A percentile compares a stretch with the other conserved stretches of the same genome.
Conservation (phyloP, 2,797 vertebrate genomes). For the Tinamus major region DNA sequence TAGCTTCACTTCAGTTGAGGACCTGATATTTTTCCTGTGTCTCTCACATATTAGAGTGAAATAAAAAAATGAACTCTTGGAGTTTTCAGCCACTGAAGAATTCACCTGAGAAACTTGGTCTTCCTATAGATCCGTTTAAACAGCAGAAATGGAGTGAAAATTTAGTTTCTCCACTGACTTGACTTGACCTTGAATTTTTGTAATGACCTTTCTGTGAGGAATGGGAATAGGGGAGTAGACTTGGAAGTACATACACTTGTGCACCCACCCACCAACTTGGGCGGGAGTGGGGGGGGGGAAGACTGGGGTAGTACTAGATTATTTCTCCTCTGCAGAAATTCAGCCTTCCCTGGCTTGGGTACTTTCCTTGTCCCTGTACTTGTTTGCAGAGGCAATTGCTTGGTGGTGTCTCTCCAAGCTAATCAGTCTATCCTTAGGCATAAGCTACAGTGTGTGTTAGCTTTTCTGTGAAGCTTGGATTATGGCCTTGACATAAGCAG, state of each 20-base stretch:
- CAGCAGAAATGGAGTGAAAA: neutral
- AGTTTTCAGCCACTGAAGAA: too few relatives aligned
- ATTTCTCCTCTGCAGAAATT: neutral
- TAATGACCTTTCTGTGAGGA: neutral
- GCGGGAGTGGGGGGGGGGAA: too few relatives aligned
- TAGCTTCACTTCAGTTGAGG: too few relatives aligned
- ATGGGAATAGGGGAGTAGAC: neutral
- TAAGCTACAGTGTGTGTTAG: neutral
- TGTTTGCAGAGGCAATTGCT: neutral
- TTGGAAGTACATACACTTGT: too few relatives aligned
- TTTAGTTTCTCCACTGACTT: neutral
- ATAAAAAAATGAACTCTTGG: too few relatives aligned
- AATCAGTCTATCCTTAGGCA: neutral
- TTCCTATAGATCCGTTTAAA: too few relatives aligned
- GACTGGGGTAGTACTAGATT: too few relatives aligned
- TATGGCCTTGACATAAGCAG: neutral
- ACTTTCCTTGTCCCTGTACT: neutral
- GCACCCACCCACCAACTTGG: too few relatives aligned
- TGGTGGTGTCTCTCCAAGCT: neutral
- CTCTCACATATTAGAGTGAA: neutral
- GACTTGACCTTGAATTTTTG: neutral
- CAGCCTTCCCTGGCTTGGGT: neutral
- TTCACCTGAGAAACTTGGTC: neutral
- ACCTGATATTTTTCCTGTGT: too few relatives aligned
- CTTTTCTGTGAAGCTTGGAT: neutral